Evolutionary conservation across 2,888 invertebrate genomes (phyloP), one percentile per base, ranked within the genome.

Genomic region (Ophion ellenae): DNA sequence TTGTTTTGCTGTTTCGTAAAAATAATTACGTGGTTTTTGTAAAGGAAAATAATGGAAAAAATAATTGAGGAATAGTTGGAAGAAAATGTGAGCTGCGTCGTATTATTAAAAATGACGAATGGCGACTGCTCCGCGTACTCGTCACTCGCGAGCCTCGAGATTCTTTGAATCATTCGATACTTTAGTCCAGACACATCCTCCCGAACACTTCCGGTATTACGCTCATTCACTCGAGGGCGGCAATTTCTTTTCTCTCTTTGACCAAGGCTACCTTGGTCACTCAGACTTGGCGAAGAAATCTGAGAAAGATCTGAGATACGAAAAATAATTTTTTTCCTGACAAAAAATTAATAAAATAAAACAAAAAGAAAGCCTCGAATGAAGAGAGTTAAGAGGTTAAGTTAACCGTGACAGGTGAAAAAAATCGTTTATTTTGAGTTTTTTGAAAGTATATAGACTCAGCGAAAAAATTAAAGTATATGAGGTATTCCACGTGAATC

Each of bases 141-240:
- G 53, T 53, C 53, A 61, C 61, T 61, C 61, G 10, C 24, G 20
- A 2, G 10, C 24, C 61, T 61, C 61, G 24, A 61, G 61, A 61
- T 24, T 61, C 20, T 61, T 61, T 24, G 53, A 47, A 71, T 71
- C 70, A 28, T 57, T 63, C 57, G 69, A 63, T 36, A 45, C 66
- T 69, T 47, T 4, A 40, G 75, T 40, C 76, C 66, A 66, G 79
- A 70, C 69, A 20, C 75, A 47, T 57, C 40, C 47, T 45, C 64
- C 45, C 14, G n/a, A 20, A 71, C 70, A 71, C 70, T 82, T 71
- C 64, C 70, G 78, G 17, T 70, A 17, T 45, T 61, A 59, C 36
- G 73, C 66, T 45, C 66, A 5, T 36, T 14, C 14, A 83, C 66
- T 78, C 59, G 66, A 78, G 69, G 28, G 61, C 7, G 64, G 36